A percentile compares a stretch with the other conserved stretches of the same genome.
phyloP scores from a whole-genome alignment of 2,797 vertebrate species.

The Lepus oiostolus region DNA sequence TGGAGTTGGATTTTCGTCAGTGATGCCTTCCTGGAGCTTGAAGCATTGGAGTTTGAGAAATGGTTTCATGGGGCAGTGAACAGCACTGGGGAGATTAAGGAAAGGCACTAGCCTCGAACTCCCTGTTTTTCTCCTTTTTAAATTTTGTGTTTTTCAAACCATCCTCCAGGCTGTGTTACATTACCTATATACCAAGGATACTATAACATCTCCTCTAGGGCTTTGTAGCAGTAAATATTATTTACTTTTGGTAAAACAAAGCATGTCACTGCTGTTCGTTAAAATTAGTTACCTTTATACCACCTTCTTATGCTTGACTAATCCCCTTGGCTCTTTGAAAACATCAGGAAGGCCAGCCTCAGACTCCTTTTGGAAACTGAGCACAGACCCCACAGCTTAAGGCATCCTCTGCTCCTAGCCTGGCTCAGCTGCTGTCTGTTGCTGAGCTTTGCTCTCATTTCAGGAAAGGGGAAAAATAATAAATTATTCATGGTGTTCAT shows the following conservation, averaged over 20 bases:
- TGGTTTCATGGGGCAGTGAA: not conserved
- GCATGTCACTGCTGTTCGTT: not conserved
- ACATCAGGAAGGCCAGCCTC: not conserved
- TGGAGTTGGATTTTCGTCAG: not conserved
- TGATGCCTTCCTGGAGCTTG: not conserved
- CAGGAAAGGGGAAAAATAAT: not conserved
- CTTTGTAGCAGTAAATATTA: not conserved
- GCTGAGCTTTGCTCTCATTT: slow-evolving; percentile 38
- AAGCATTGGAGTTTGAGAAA: not conserved
- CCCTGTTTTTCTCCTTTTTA: not conserved
- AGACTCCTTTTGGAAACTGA: not conserved
- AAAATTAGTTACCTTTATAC: slow-evolving; percentile 30
- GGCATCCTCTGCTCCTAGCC: not conserved
- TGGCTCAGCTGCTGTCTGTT: not conserved
- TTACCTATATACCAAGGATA: not conserved
- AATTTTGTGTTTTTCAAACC: not conserved
- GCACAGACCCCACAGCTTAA: not conserved
- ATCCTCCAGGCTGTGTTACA: not conserved
- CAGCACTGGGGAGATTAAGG: not conserved
- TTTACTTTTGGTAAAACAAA: slow-evolving; percentile 6
- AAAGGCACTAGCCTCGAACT: not conserved
- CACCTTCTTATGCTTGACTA: not conserved
- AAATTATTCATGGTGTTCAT: not conserved
- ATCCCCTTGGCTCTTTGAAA: slow-evolving; percentile 27
- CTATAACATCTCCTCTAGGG: not conserved